Base-by-base conservation (phyloP, 2,797 vertebrate species). In the Acanthopagrus latus region DNA sequence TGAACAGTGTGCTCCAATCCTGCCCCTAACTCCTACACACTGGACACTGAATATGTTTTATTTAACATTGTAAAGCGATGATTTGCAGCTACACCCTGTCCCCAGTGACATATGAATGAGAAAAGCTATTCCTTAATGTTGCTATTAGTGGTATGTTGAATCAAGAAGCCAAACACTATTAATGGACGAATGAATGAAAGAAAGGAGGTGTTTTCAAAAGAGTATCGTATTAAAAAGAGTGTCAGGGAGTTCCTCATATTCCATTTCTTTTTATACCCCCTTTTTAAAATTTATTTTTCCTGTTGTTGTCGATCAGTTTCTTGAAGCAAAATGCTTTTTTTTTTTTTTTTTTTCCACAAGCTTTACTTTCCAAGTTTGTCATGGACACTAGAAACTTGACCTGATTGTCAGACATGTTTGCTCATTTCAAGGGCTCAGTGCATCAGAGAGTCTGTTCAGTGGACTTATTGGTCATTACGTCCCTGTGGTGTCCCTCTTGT, bases 401-500 rank as follows among this genome's bases (percentile, higher is more conserved):
- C 14, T 33, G 6, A 62, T 20, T 52, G 14, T 18, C 9, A 25
- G 23, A 41, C 21, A 20, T 33, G 43, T 56, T 54, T 71, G 50
- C 60, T 47, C 2, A 60, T 75, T 68, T 76, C 58, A 54, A 27
- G 3, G 52, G n/a, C 29, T 83, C 52, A 52, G 57, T 60, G 59
- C 59, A 84, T 84, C 64, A 80, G 17, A 78, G 72, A 64, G 56
- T 82, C 54, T 41, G 54, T 71, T 72, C 62, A 80, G 60, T 78
- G 67, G 73, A 69, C 50, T 76, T 43, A 62, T 65, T 67, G 68
- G 33, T 71, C 16, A 59, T 64, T 62, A 12, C 64, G 46, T 69
- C 21, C 21, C 29, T 47, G 18, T 63, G 48, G 63, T 54, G 46
- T 58, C 47, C 41, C 46, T 66, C 18, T 64, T 2, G 2, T 65